Evolutionary conservation across 2,888 invertebrate species (phyloP).

Genomic region (Plebejus anna): DNA sequence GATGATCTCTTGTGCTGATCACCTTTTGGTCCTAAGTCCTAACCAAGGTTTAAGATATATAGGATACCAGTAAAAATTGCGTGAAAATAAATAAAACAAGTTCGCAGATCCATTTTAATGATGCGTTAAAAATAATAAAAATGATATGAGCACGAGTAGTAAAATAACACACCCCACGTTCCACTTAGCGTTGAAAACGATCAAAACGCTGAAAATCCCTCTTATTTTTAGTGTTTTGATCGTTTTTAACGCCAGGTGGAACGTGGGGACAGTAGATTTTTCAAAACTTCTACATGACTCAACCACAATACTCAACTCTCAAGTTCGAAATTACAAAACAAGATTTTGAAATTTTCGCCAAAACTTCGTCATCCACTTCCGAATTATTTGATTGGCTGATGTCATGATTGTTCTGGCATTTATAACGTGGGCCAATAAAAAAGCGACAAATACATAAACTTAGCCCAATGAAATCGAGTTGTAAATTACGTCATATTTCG

Average conservation of each 20-base stretch:
- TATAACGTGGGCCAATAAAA: constrained; percentile 85
- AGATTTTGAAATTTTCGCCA: constrained; percentile 60
- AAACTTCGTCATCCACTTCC: constrained; percentile 42
- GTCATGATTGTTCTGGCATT: constrained; percentile 47
- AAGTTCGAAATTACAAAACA: constrained; percentile 27
- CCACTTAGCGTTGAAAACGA: too few relatives aligned
- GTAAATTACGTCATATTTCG: constrained; percentile 64
- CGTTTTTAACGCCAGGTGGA: too few relatives aligned
- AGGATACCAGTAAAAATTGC: too few relatives aligned
- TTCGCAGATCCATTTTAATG: too few relatives aligned
- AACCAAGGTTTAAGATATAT: too few relatives aligned
- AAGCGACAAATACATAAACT: constrained; percentile 77
- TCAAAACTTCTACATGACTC: neutral
- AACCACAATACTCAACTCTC: neutral
- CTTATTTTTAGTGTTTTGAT: too few relatives aligned
- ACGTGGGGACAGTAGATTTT: neutral
- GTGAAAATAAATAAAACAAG: too few relatives aligned
- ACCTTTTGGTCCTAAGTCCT: too few relatives aligned
- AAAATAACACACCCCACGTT: neutral
- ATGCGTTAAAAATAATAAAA: neutral
- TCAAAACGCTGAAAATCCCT: too few relatives aligned
- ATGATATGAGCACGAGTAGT: neutral
- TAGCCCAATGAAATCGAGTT: constrained; percentile 64
- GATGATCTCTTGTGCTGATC: too few relatives aligned
- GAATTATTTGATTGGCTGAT: constrained; percentile 33